These are phyloP conservation scores for Ctenopoma multispine DNA, from an alignment of 2,797 vertebrate species.

Conservation along the genomic window DNA sequence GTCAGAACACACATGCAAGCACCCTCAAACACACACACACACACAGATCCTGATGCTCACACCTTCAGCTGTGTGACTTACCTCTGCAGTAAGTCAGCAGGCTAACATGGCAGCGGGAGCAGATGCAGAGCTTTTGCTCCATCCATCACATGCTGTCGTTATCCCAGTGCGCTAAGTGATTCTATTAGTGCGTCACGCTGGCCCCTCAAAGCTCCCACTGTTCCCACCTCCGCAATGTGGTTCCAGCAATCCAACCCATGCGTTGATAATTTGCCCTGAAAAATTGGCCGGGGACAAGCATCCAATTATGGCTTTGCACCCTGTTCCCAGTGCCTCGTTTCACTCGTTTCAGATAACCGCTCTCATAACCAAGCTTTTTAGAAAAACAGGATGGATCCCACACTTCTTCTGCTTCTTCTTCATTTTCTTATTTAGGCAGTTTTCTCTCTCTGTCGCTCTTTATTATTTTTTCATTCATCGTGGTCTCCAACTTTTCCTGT, in stretches of 20 bases:
- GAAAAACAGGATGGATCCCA: slow-evolving; percentile 50
- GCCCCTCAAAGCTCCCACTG: slow-evolving; percentile 76
- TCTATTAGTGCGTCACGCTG: slow-evolving; percentile 75
- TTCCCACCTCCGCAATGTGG: slow-evolving; percentile 77
- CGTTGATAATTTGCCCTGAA: slow-evolving; percentile 78
- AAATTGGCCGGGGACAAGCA: slow-evolving; percentile 70
- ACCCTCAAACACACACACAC: slow-evolving; percentile 35
- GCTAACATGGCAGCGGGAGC: slow-evolving; percentile 39
- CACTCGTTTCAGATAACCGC: slow-evolving; percentile 65
- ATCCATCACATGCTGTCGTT: slow-evolving; percentile 77
- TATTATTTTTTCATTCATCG: background rate
- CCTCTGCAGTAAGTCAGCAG: slow-evolving; percentile 43
- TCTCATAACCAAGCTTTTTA: slow-evolving; percentile 65
- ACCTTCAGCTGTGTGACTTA: slow-evolving; percentile 14
- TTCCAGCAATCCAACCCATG: slow-evolving; percentile 71
- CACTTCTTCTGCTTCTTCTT: slow-evolving; percentile 17
- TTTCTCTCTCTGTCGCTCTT: background rate
- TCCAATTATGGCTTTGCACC: slow-evolving; percentile 78
- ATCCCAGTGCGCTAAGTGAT: slow-evolving; percentile 74
- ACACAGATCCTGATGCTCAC: slow-evolving; percentile 13
- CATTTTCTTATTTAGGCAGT: background rate
- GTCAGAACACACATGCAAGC: slow-evolving; percentile 25
- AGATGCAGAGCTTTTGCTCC: slow-evolving; percentile 49
- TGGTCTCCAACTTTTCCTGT: background rate
- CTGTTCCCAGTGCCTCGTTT: slow-evolving; percentile 71